phyloP scores from a whole-genome alignment of 1,140 invertebrate species.

The Drusus annulatus region DNA sequence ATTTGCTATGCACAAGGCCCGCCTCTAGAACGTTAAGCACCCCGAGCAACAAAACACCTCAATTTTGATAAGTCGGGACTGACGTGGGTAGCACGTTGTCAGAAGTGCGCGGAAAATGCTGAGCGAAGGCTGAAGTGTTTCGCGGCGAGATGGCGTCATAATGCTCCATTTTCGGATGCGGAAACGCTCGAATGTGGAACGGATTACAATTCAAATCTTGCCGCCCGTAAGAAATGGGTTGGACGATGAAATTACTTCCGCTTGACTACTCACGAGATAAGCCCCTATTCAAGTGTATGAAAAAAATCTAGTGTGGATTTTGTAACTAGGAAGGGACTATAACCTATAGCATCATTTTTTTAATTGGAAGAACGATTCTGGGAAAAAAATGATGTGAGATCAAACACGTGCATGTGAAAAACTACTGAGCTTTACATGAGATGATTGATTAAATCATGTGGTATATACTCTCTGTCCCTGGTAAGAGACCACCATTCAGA shows the following conservation, averaged over 20 bases:
- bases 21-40: not conserved
- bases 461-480: too few relatives aligned
- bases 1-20: not conserved
- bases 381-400: too few relatives aligned
- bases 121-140: slow-evolving; percentile 32
- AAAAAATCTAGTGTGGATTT: too few relatives aligned
- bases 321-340: too few relatives aligned
- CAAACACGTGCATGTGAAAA: too few relatives aligned
- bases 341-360: too few relatives aligned
- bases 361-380: too few relatives aligned
- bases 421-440: too few relatives aligned
- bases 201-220: slow-evolving; percentile 37
- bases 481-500: too few relatives aligned
- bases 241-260: slow-evolving; percentile 12
- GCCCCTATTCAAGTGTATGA: too few relatives aligned
- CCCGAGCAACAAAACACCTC: not conserved
- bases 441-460: too few relatives aligned
- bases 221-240: slow-evolving; percentile 12
- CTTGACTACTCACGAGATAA: not conserved
- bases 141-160: slow-evolving; percentile 42
- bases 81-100: slow-evolving; percentile 19
- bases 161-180: slow-evolving; percentile 37
- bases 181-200: slow-evolving; percentile 34
- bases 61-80: not conserved
- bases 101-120: slow-evolving; percentile 49